Evolutionary conservation across 1,140 invertebrate genomes (phyloP).

Genomic region (Sinonovacula constricta): DNA sequence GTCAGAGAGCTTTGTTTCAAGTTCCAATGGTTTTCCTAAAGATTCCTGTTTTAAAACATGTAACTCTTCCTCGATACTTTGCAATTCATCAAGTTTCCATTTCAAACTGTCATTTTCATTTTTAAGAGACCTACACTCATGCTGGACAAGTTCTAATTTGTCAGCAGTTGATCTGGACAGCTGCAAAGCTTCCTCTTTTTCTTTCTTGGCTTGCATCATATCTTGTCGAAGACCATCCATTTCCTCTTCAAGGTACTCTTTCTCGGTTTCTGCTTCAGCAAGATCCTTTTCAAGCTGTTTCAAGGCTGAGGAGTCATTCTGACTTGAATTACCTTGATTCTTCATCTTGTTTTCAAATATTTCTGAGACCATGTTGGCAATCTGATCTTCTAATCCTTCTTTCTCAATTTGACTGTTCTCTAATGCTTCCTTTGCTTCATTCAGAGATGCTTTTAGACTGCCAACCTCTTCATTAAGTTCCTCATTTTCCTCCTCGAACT

Average conservation of each 20-base stretch:
- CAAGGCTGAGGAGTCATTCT: conserved; percentile 15
- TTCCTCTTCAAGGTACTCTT: conserved; percentile 65
- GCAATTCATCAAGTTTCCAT: conserved; percentile 71
- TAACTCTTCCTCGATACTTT: conserved; percentile 68
- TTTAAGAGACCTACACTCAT: conserved; percentile 44
- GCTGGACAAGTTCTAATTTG: conserved; percentile 18
- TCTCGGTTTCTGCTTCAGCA: conserved; percentile 58
- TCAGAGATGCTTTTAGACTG: conserved; percentile 6
- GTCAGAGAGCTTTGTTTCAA: conserved; percentile 29
- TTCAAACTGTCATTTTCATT: conserved; percentile 65
- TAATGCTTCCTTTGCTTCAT: conserved; percentile 8
- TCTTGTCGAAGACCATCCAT: conserved; percentile 71
- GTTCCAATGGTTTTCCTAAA: neutral
- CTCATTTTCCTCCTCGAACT: conserved; percentile 21
- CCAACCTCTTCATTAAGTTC: conserved; percentile 42
- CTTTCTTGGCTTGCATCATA: conserved; percentile 54
- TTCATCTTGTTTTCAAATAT: conserved; percentile 23
- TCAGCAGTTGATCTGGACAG: conserved; percentile 18
- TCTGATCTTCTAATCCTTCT: conserved; percentile 41
- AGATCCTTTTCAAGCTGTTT: conserved; percentile 82
- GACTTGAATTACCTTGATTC: too few relatives aligned
- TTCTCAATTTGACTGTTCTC: conserved; percentile 14
- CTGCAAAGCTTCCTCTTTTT: conserved; percentile 42
- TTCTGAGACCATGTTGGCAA: conserved; percentile 25
- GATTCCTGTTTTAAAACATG: conserved; percentile 50